Conservation (phyloP, 30 jellyfish, hydroid and myxozoan species). For the Sanderia malayensis region DNA sequence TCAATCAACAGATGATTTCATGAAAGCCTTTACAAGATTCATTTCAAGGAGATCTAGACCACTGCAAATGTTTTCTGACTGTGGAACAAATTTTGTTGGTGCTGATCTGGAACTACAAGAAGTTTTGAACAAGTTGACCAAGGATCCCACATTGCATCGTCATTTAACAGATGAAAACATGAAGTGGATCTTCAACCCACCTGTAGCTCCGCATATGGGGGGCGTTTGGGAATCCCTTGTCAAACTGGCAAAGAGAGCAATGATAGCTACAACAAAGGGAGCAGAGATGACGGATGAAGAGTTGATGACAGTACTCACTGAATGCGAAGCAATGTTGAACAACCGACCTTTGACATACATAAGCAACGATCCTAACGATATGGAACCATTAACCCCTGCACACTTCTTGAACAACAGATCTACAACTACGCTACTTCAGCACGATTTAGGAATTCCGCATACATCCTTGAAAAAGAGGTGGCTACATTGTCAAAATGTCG, state of each 20-base stretch:
- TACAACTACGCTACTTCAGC: slow-evolving; percentile 21
- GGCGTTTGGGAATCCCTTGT: slow-evolving; percentile 39
- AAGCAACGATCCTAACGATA: slow-evolving; percentile 27
- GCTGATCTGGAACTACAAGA: slow-evolving; percentile 39
- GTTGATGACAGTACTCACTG: slow-evolving; percentile 30
- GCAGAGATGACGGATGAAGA: slow-evolving; percentile 52
- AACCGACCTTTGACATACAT: slow-evolving; percentile 43
- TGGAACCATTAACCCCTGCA: slow-evolving; percentile 43
- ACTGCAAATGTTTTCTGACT: slow-evolving; percentile 31
- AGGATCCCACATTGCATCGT: slow-evolving; percentile 4
- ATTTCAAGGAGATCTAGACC: slow-evolving; percentile 47
- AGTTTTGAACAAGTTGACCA: slow-evolving; percentile 17
- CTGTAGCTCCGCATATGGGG: slow-evolving; percentile 56
- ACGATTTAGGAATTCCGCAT: slow-evolving; percentile 17
- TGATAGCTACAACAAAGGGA: slow-evolving; percentile 21
- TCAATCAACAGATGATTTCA: slow-evolving; percentile 48
- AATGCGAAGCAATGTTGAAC: slow-evolving; percentile 47
- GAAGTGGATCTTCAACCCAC: slow-evolving; percentile 59
- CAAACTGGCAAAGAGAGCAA: slow-evolving; percentile 43
- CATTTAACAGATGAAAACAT: slow-evolving; percentile 40
- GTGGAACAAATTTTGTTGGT: slow-evolving; percentile 59
- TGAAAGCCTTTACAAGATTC: slow-evolving; percentile 50
- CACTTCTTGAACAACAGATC: slow-evolving; percentile 21
- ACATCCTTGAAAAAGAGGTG: slow-evolving; percentile 30
- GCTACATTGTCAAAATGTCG: slow-evolving; percentile 35